Evolutionary conservation across 2,113 vertebrate species (phyloP), one percentile per base, ranked within the genome.

Genomic region (Strix aluco): DNA sequence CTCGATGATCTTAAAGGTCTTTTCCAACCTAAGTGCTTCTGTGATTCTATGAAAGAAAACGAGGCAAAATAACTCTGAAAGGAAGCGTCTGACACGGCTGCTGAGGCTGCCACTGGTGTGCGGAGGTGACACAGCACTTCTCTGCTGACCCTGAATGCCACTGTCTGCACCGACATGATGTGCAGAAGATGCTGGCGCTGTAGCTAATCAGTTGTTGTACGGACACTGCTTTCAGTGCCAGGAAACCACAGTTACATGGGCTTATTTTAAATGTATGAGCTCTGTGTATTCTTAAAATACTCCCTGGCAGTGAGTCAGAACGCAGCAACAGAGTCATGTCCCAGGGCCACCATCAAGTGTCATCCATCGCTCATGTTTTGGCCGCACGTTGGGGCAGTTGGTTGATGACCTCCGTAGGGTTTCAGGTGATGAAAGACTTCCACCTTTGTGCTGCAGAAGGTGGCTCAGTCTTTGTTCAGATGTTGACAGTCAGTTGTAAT

Each of bases 361-460:
- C 91, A 65, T 59, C 15, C 91, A 65, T 59, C 15, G 6, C 2
- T 36, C 21, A 20, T 13, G 3, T 73, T 83, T 81, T 70, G 54
- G 62, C 55, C 5, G 0, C 1, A 0, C 1, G 0, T 1, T 40
- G 34, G 47, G 46, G 18, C 0, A 0, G 13, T 34, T 54, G 47
- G 11, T 52, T 65, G 51, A 34, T 65, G 88, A 75, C 69, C 52
- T 71, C 55, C 3, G 0, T 14, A 46, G 58, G 46, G 11, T 46
- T 73, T 86, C 42, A 57, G 57, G 14, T 58, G 49, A 42, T 47
- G 61, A 44, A 59, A 63, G 11, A 23, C 23, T 65, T 49, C 63
- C 58, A 38, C 42, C 55, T 65, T 69, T 2, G 2, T 52, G 10
- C 47, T 42, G 47, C 44, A 65, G 78, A 61, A 25, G 1, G 2